A percentile compares a stretch with the other conserved stretches of the same genome.
phyloP scores from a whole-genome alignment of 2,797 vertebrate species.

The Sciurus carolinensis region DNA sequence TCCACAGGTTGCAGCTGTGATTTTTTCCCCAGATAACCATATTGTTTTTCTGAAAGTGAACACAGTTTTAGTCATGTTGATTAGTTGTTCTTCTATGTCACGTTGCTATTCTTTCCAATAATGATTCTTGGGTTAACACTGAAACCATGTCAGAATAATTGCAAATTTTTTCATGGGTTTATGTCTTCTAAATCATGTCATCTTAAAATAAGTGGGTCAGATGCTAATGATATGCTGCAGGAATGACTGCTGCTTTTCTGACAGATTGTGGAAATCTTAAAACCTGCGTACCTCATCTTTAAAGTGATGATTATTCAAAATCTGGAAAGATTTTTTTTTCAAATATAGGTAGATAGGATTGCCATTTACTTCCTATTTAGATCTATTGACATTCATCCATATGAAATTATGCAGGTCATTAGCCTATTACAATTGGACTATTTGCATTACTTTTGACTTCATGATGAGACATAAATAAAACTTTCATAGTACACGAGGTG shows the following conservation, averaged over 20 bases:
- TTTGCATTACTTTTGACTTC: slow-evolving; percentile 73
- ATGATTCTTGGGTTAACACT: not conserved
- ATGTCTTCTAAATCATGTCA: slow-evolving; percentile 14
- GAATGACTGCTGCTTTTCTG: slow-evolving; percentile 83
- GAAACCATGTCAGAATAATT: slow-evolving; percentile 51
- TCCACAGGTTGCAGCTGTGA: too few relatives aligned
- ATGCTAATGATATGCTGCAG: slow-evolving; percentile 62
- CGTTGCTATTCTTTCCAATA: not conserved
- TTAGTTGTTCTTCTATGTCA: not conserved
- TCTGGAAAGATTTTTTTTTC: slow-evolving; percentile 85
- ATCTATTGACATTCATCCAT: slow-evolving; percentile 81
- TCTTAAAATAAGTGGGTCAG: slow-evolving; percentile 38
- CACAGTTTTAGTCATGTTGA: not conserved
- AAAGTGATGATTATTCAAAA: slow-evolving; percentile 78
- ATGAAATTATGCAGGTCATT: slow-evolving; percentile 87
- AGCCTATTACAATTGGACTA: slow-evolving; percentile 85
- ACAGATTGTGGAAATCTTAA: slow-evolving; percentile 84
- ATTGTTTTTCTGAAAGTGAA: not conserved
- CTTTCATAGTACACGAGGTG: too few relatives aligned
- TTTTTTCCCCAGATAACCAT: too few relatives aligned
- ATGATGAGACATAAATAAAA: too few relatives aligned
- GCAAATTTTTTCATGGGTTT: slow-evolving; percentile 15
- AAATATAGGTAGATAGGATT: slow-evolving; percentile 83
- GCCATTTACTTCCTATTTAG: slow-evolving; percentile 87
- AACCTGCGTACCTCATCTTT: slow-evolving; percentile 73